Evolutionary conservation across 2,797 vertebrate genomes (phyloP), one percentile per base, ranked within the genome.

Genomic region (Luscinia megarhynchos): DNA sequence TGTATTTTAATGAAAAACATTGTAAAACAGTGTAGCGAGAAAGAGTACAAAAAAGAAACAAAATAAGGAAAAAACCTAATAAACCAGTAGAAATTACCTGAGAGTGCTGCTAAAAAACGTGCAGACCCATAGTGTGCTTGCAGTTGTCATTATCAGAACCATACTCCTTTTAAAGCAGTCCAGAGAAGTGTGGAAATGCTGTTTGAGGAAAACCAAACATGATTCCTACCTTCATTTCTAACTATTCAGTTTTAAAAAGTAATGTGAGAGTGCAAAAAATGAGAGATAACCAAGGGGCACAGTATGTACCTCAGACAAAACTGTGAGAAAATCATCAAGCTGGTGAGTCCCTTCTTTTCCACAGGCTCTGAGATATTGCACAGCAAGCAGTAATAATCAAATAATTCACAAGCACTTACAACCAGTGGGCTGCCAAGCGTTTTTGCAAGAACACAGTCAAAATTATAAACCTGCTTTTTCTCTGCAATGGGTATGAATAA

Each of bases 51-150:
- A 51, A 43, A 63, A 50, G 9, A 9, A 76, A 43, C 9, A 21
- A 12, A 17, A 1, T 34, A 21, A 59, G 57, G 1, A 8, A 1
- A 15, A 38, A 48, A 69, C 84, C 4, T n/a, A 88, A 48, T 32
- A 81, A 76, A 54, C 3, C 6, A 12, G 5, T 51, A 43, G 24
- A 68, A 72, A 62, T 73, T 87, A 51, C 54, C 9, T 38, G 30
- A 54, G 26, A 55, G 1, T 1, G 3, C 3, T 0, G 0, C 36
- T 45, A 63, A 80, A 79, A 73, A 80, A 26, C 6, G 36, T 18
- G 8, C 20, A 76, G 32, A 64, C 20, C 8, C 12, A 6, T 9
- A 36, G 8, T 9, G 20, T 40, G 17, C 16, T n/a, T 64, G 34
- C 32, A 17, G 40, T 26, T 50, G 23, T 40, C 29, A 34, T n/a